Evolutionary conservation across 2,888 invertebrate species (phyloP), one percentile per base, ranked within the genome.

Genomic region (Lasius fuliginosus): DNA sequence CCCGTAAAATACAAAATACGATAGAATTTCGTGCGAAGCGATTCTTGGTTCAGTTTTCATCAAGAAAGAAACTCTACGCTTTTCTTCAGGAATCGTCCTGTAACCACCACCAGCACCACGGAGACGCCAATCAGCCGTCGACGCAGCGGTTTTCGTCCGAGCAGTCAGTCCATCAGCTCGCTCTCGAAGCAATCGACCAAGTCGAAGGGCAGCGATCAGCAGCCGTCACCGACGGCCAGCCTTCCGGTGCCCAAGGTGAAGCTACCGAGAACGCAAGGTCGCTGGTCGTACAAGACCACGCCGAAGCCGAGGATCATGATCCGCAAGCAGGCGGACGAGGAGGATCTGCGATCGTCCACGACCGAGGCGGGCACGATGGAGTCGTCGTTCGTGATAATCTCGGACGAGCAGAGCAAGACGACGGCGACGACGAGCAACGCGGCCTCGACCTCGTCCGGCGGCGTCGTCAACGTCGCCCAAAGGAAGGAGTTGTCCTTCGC

Each of bases 221-320:
- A 46, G n/a, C 64, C 84, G 5, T 83, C 86, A 23, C 67, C 95
- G 33, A 95, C 96, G 6, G 96, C 97, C 58, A 81, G 60, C 49
- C 79, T 81, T 36, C 97, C 97, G 88, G 95, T 97, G 84, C 97
- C 97, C 93, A 98, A 98, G 95, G 97, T 98, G 92, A 98, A 98
- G 94, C 95, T 98, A 64, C 97, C 98, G 92, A 96, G 98, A 67
- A 96, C 98, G 18, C 98, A 97, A 69, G 98, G 98, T 76, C 97
- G 98, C 90, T 98, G 98, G 98, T 98, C 98, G 91, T 98, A 98
- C 95, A 98, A 98, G 95, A 98, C 98, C 12, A 97, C 98, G 36
- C 97, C 98, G 0, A 98, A 98, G 94, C 98, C 98, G 4, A 96
- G 98, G 94, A 97, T 98, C 11, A 97, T 97, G 73, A 98, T 98